Evolutionary conservation across 2,113 vertebrate species (phyloP).

Genomic region (Saimiri boliviensis): DNA sequence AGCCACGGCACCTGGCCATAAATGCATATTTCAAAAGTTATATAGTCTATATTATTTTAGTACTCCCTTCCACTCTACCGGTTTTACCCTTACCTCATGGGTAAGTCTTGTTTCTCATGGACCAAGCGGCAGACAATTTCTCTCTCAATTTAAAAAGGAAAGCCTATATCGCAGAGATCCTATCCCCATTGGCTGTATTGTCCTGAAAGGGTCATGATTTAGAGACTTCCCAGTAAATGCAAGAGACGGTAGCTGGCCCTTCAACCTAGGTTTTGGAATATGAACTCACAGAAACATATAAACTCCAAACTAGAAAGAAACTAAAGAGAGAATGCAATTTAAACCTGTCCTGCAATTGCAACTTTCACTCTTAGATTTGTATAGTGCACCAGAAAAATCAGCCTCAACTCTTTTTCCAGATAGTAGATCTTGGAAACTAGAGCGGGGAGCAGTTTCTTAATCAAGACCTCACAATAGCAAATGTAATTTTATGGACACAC

Average conservation of each 20-base stretch:
- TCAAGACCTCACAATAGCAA: neutral
- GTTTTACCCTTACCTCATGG: neutral
- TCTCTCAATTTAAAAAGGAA: neutral
- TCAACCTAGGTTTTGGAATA: neutral
- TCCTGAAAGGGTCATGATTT: neutral
- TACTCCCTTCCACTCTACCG: neutral
- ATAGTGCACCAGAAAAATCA: neutral
- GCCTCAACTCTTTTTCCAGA: neutral
- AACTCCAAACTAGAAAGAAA: neutral
- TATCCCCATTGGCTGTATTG: rapidly evolving
- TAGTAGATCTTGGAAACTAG: neutral
- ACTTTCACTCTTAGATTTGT: neutral
- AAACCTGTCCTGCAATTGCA: neutral
- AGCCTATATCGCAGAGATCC: neutral
- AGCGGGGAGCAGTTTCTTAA: neutral
- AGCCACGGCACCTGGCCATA: too few relatives aligned
- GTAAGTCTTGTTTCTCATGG: neutral
- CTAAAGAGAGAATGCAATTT: neutral
- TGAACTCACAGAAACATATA: neutral
- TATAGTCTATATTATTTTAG: neutral
- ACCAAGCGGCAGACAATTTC: neutral
- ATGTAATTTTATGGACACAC: neutral
- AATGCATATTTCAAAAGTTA: neutral
- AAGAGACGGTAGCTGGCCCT: neutral
- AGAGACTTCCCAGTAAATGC: neutral